These are phyloP conservation scores for Mesitornis unicolor DNA, from an alignment of 2,113 vertebrate genomes.

Conservation along the genomic window DNA sequence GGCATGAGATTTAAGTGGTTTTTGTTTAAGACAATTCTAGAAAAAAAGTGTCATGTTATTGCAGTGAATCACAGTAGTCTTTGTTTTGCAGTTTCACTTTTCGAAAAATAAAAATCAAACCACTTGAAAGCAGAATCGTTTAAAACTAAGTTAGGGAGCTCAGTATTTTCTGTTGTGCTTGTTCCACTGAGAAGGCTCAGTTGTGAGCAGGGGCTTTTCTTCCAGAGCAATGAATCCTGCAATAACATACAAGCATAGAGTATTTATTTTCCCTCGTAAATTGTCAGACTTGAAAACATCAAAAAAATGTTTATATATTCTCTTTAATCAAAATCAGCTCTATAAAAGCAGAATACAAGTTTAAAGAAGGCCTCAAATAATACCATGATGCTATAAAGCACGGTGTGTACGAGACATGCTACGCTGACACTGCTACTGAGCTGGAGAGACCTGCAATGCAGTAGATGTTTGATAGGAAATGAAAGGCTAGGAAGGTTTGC, in stretches of 20 bases:
- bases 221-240: neutral
- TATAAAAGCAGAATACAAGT: conserved; percentile 41
- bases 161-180: neutral
- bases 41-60: neutral
- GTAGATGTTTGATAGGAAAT: conserved; percentile 24
- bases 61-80: neutral
- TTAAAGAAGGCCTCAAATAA: conserved; percentile 45
- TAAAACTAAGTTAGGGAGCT: neutral
- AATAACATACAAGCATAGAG: neutral
- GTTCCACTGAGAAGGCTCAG: neutral
- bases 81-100: neutral
- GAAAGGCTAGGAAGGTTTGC: conserved; percentile 9
- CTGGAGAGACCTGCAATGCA: conserved; percentile 56
- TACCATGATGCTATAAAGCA: conserved; percentile 8
- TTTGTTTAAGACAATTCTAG: neutral
- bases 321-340: conserved; percentile 39
- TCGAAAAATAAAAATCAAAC: neutral
- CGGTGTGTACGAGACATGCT: neutral
- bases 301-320: conserved; percentile 1
- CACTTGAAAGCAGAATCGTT: neutral
- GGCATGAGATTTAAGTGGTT: neutral
- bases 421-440: neutral
- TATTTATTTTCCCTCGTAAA: conserved; percentile 3
- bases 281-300: conserved; percentile 23
- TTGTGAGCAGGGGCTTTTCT: neutral